Evolutionary conservation across 2,113 vertebrate species (phyloP).

Genomic region (Nycticryphes semicollaris): DNA sequence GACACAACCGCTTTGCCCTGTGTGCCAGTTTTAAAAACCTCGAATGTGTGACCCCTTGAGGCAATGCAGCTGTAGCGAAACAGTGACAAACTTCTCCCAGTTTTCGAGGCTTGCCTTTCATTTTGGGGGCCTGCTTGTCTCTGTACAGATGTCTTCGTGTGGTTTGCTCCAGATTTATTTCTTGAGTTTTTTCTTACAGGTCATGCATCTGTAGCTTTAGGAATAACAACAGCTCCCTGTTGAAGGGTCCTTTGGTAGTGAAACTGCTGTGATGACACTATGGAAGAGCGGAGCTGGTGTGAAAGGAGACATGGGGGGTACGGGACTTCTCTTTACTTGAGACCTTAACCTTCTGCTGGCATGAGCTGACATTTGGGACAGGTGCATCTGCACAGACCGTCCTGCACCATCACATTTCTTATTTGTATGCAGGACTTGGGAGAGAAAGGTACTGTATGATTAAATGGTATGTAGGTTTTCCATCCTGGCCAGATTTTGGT

Average conservation of each 20-base stretch:
- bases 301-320: neutral
- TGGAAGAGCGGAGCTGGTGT: neutral
- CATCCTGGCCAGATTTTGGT: neutral
- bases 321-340: neutral
- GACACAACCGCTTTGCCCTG: neutral
- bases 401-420: neutral
- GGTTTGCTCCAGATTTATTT: neutral
- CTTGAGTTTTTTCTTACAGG: neutral
- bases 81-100: neutral
- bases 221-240: neutral
- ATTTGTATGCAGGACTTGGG: neutral
- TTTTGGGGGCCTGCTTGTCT: neutral
- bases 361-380: neutral
- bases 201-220: neutral
- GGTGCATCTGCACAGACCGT: neutral
- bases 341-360: neutral
- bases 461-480: neutral
- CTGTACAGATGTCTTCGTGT: neutral
- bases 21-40: neutral
- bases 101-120: neutral
- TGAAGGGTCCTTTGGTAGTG: neutral
- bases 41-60: neutral
- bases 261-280: neutral
- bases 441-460: neutral
- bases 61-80: neutral